phyloP scores from a whole-genome alignment of 2,888 invertebrate genomes.

The Eurytoma californica region DNA sequence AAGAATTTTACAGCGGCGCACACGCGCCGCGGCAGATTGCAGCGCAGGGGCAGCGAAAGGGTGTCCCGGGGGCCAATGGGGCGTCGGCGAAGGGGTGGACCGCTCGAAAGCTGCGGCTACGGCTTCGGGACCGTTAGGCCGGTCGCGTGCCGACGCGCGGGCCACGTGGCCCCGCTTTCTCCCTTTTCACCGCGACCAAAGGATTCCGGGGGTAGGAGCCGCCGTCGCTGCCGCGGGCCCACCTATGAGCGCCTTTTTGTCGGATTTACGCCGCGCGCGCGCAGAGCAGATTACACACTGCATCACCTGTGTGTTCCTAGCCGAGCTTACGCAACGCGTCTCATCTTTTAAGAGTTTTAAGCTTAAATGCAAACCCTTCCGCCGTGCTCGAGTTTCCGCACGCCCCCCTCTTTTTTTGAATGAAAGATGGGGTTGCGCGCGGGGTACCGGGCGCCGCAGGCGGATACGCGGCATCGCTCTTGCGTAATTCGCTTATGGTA shows the following conservation, averaged over 20 bases:
- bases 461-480: not conserved
- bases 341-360: constrained; percentile 46
- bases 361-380: constrained; percentile 38
- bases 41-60: constrained; percentile 20
- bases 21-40: constrained; percentile 41
- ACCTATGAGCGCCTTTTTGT: not conserved
- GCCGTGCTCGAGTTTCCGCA: constrained; percentile 18
- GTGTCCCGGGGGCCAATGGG: constrained; percentile 66
- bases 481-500: not conserved
- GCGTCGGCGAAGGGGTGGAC: constrained; percentile 69
- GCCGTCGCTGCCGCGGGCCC: not conserved
- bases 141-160: constrained; percentile 72
- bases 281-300: not conserved
- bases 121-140: constrained; percentile 72
- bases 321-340: constrained; percentile 18
- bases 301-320: constrained; percentile 47
- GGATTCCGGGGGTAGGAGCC: constrained; percentile 17
- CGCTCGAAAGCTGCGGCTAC: constrained; percentile 65
- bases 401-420: constrained; percentile 11
- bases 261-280: not conserved
- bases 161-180: constrained; percentile 68
- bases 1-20: constrained; percentile 23
- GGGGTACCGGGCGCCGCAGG: not conserved
- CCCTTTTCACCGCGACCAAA: not conserved
- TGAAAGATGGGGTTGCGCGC: constrained; percentile 5